Evolutionary conservation across 2,888 invertebrate genomes (phyloP), one percentile per base, ranked within the genome.

Genomic region (Phasia obesa): DNA sequence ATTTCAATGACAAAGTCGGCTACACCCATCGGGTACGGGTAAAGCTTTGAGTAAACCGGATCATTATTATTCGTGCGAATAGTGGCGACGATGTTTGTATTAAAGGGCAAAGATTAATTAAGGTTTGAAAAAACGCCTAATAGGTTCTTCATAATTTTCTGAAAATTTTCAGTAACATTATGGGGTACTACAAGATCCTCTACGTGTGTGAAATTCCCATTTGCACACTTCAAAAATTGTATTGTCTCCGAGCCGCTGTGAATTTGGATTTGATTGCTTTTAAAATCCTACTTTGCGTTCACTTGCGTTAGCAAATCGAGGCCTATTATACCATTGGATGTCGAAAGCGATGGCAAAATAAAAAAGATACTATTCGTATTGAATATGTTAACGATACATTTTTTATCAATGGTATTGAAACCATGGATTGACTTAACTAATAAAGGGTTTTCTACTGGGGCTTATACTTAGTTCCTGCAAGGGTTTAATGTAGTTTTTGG

Each of bases 361-460:
- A 31, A 55, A 31, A 17, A 55, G 2, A 15, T 42, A 42, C 15
- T 42, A 42, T 42, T 42, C 4, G n/a, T n/a, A n/a, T 42, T 42
- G 38, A 42, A 42, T n/a, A 84, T 21, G 25, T 74, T 67, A 42
- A 83, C 21, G 47, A 27, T 31, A 44, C 83, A 85, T 79, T 86
- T 86, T 49, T 71, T 35, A 35, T 79, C 60, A 31, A 83, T 73
- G 19, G 21, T 67, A 21, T 67, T 76, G 23, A 74, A 67, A 7
- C 81, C 81, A 67, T 84, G 71, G 49, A 85, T 81, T 13, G 81
- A 84, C 23, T 77, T 80, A 21, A 76, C 81, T 2, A 42, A n/a
- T 4, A 42, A 42, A n/a, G n/a, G 15, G 5, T 42, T 42, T 42
- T 42, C n/a, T 42, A 42, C n/a, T 42, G n/a, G 5, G 15, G 5